A percentile compares a stretch with the other conserved stretches of the same genome.
phyloP scores from a whole-genome alignment of 2,113 vertebrate genomes.

The Rhea americana region DNA sequence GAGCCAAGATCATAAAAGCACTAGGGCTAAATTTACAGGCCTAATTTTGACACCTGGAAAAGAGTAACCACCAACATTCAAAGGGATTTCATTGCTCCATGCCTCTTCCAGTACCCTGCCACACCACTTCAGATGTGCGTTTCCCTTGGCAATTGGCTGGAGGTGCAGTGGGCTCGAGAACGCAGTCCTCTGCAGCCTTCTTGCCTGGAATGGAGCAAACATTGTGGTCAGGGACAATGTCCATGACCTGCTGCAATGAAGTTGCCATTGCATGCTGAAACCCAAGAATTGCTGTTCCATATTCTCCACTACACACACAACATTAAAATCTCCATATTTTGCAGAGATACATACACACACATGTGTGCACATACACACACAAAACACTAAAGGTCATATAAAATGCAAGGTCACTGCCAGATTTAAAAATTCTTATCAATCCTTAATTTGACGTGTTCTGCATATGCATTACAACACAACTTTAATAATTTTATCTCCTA shows the following conservation, averaged over 20 bases:
- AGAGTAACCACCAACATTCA: not conserved
- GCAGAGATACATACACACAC: too few species aligned
- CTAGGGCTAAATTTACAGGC: not conserved
- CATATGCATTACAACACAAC: not conserved
- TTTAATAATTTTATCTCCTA: not conserved
- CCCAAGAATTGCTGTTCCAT: not conserved
- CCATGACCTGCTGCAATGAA: accelerated
- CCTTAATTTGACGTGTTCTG: not conserved
- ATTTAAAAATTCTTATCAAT: not conserved
- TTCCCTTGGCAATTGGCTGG: not conserved
- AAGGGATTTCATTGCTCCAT: not conserved
- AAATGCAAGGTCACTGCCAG: not conserved
- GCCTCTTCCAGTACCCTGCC: not conserved
- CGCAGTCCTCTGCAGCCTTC: not conserved
- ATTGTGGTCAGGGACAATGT: not conserved
- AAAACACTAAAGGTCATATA: not conserved
- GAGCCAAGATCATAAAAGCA: not conserved
- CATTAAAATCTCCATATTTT: too few species aligned
- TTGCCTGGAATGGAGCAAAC: not conserved
- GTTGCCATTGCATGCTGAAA: not conserved
- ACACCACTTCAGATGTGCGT: accelerated
- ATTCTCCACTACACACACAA: not conserved
- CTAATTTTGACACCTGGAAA: not conserved
- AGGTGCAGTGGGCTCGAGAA: not conserved
- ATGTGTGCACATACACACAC: not conserved